Evolutionary conservation across 1,140 invertebrate genomes (phyloP), one percentile per base, ranked within the genome.

Genomic region (Drosophila burlai): DNA sequence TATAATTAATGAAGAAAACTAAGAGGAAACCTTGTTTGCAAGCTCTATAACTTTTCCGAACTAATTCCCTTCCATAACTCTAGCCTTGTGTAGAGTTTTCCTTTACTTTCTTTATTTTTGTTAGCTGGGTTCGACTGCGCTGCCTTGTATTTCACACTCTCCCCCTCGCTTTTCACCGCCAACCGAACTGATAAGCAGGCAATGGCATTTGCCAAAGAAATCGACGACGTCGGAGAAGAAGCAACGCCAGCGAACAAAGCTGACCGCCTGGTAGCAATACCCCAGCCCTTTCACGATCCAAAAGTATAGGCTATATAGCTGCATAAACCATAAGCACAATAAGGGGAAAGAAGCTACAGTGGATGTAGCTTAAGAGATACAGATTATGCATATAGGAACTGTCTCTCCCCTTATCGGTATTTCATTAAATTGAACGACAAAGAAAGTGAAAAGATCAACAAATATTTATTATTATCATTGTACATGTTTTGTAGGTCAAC

Each of bases 151-250:
- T 2, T 34, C 13, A 6, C 10, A 7, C 16, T 9, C n/a, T 2
- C 3, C 29, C 34, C 13, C 34, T 9, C 13, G 15, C 34, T 10
- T 24, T 40, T 9, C 15, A 6, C 34, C n/a, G 4, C 21, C 15
- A 16, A 24, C 54, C 5, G 1, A 40, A 31, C 47, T 71, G 67
- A 72, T 72, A 72, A 72, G 42, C 49, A 72, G 68, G 50, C 65
- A 72, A 72, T 72, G 68, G 68, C 64, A 72, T 72, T 72, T 57
- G 64, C 64, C 31, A 57, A 72, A 69, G 49, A 72, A 72, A 57
- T 46, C 21, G 5, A 54, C 43, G 18, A 21, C 18, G 42, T 4
- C 13, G 21, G 3, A 38, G 13, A 54, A 31, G 40, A 21, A 31
- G 31, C 34, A 16, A 2, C 26, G n/a, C 13, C 54, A n/a, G 36